Percentiles rank a stretch among this genome's conserved stretches.
Evolutionary conservation across 2,797 vertebrate genomes (phyloP).

Genomic region (Lagocephalus sceleratus): DNA sequence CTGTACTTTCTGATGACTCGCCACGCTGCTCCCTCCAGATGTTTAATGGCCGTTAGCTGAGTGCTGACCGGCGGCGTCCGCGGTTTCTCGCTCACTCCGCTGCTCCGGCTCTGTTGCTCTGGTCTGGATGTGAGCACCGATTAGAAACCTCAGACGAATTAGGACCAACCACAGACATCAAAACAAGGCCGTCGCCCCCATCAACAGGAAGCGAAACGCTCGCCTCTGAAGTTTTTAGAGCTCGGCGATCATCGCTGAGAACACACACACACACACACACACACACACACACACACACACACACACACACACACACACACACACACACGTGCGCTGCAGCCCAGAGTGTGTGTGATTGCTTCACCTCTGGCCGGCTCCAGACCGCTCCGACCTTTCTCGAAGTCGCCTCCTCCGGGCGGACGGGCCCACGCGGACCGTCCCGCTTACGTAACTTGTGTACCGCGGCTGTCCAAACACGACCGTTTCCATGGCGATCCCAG

Average conservation of each 20-base stretch:
- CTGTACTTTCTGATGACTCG: conserved; percentile 54
- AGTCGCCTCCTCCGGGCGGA: too few species aligned
- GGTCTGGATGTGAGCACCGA: too few species aligned
- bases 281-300: too few species aligned
- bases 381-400: too few species aligned
- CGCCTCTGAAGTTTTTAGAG: too few species aligned
- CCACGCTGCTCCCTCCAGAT: conserved; percentile 42
- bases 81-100: conserved; percentile 24
- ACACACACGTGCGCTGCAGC: too few species aligned
- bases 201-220: neutral
- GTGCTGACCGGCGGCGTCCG: conserved; percentile 38
- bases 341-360: too few species aligned
- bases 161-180: neutral
- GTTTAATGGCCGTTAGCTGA: conserved; percentile 42
- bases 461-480: conserved; percentile 5
- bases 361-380: too few species aligned
- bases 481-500: conserved; percentile 5
- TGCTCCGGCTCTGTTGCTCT: conserved; percentile 6
- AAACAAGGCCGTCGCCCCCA: neutral
- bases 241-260: too few species aligned
- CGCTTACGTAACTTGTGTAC: conserved; percentile 13
- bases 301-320: too few species aligned
- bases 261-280: neutral
- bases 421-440: too few species aligned
- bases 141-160: neutral